Percentiles rank a stretch among this genome's conserved stretches.
Evolutionary conservation across 1,140 invertebrate species (phyloP).

Genomic region (Ceratosolen solmsi): DNA sequence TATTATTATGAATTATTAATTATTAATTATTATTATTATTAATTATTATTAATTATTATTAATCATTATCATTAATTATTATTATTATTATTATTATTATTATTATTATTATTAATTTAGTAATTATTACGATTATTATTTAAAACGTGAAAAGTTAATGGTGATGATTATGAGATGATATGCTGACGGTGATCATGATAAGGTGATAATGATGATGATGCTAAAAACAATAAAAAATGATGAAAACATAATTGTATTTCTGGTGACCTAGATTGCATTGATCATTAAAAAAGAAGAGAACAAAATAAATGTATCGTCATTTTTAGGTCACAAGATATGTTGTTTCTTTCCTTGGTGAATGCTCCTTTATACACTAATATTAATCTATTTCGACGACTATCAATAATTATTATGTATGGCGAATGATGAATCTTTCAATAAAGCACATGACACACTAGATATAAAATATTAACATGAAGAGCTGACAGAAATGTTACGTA

Average conservation of each 20-base stretch:
- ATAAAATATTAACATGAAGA: slow-evolving; percentile 37
- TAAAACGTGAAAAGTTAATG: slow-evolving; percentile 65
- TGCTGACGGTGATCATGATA: slow-evolving; percentile 26
- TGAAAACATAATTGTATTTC: slow-evolving; percentile 68
- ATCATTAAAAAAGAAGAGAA: slow-evolving; percentile 71
- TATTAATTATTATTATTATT: slow-evolving; percentile 41
- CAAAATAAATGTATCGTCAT: slow-evolving; percentile 82
- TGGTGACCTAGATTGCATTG: slow-evolving; percentile 73
- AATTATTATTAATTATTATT: slow-evolving; percentile 24
- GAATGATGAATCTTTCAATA: slow-evolving; percentile 53
- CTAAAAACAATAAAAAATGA: slow-evolving; percentile 51
- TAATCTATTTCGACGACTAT: slow-evolving; percentile 49
- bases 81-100: slow-evolving; percentile 42
- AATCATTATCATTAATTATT: slow-evolving; percentile 10
- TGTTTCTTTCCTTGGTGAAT: slow-evolving; percentile 61
- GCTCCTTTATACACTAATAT: slow-evolving; percentile 60
- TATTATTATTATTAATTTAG: slow-evolving; percentile 31
- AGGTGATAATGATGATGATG: slow-evolving; percentile 44
- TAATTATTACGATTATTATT: slow-evolving; percentile 60
- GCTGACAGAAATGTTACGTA: slow-evolving; percentile 37
- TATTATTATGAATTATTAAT: slow-evolving; percentile 41
- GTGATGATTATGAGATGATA: slow-evolving; percentile 25
- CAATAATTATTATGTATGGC: slow-evolving; percentile 50
- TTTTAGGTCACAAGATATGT: slow-evolving; percentile 78
- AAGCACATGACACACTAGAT: slow-evolving; percentile 51